phyloP scores from a whole-genome alignment of 2,797 vertebrate species.

The Phoebastria nigripes region DNA sequence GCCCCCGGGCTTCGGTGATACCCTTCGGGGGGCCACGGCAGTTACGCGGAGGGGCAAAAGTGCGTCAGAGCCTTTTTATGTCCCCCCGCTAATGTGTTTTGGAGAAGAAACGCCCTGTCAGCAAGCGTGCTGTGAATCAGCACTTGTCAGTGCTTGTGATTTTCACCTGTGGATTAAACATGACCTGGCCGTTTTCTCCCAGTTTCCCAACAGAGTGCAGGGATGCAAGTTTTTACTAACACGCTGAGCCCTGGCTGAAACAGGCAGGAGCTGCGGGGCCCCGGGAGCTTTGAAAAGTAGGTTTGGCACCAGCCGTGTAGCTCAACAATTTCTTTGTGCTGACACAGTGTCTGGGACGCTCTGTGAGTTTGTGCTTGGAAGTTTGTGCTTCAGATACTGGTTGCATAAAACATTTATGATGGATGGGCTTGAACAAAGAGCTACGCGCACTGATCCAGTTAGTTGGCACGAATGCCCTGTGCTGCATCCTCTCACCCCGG shows the following conservation, averaged over 20 bases:
- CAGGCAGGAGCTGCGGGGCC: background rate
- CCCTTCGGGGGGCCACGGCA: background rate
- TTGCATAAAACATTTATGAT: background rate
- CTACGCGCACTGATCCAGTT: fast-evolving
- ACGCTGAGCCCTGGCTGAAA: background rate
- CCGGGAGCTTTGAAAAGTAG: background rate
- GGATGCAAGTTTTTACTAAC: fast-evolving
- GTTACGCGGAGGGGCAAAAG: background rate
- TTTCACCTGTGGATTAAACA: background rate
- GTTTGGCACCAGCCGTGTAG: background rate
- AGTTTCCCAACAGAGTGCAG: background rate
- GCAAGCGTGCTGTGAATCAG: background rate
- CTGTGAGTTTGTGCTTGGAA: background rate
- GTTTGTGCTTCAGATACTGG: background rate
- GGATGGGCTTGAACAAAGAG: background rate
- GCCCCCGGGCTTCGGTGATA: background rate
- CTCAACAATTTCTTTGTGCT: background rate
- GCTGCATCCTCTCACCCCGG: background rate
- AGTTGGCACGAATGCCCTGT: background rate
- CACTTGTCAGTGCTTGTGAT: background rate
- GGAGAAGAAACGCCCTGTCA: background rate
- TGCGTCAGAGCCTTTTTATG: background rate
- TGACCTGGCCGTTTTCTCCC: background rate
- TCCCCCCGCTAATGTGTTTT: fast-evolving
- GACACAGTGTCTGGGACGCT: background rate